Conservation (phyloP, 2,113 vertebrate genomes). For the Crotophaga sulcirostris region DNA sequence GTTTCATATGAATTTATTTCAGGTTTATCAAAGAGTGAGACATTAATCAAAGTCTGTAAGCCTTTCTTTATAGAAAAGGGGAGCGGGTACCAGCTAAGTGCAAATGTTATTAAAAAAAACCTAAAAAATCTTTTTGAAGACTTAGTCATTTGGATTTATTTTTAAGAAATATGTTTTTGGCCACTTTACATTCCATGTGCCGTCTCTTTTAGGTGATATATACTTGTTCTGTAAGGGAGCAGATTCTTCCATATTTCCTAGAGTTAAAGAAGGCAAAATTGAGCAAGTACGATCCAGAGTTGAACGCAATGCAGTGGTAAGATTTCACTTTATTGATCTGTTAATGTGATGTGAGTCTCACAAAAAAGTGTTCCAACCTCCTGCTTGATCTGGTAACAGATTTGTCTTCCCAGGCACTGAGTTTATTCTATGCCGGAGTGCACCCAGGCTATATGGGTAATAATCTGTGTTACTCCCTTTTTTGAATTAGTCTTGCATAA, state of each 20-base stretch:
- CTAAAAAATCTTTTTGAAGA: not conserved
- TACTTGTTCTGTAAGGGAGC: constrained; percentile 97
- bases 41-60: not conserved
- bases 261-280: constrained; percentile 91
- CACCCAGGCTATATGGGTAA: not conserved
- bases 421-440: not conserved
- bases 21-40: not conserved
- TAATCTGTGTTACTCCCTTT: not conserved
- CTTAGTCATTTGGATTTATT: not conserved
- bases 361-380: not conserved
- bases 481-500: not conserved
- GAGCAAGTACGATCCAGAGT: constrained; percentile 89
- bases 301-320: constrained; percentile 96
- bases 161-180: not conserved
- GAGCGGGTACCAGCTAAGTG: not conserved
- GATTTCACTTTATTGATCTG: constrained; percentile 6
- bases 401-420: not conserved
- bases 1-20: not conserved
- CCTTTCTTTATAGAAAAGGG: not conserved
- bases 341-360: not conserved
- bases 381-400: not conserved
- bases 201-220: constrained; percentile 81
- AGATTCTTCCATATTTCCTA: constrained; percentile 95
- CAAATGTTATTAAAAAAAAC: not conserved
- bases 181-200: not conserved